Evolutionary conservation across 2,888 invertebrate genomes (phyloP).

Genomic region (Ochropleura plecta): DNA sequence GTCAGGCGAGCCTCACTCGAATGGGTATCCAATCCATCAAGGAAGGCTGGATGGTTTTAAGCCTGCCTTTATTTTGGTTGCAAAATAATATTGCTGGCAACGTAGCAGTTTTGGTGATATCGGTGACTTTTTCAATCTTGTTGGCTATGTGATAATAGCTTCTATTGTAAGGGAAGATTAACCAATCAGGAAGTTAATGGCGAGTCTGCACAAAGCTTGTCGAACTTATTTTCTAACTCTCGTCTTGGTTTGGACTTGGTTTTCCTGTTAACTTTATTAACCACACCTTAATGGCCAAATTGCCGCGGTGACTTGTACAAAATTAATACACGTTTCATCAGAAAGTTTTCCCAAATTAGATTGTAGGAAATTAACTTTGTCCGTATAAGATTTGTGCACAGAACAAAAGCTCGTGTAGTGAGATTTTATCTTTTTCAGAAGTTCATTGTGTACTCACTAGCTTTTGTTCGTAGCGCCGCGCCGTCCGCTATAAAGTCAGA

Average conservation of each 20-base stretch:
- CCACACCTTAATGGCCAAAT: background rate
- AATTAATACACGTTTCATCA: background rate
- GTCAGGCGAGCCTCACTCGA: conserved; percentile 33
- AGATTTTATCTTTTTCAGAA: no score
- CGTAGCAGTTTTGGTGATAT: background rate
- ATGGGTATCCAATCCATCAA: conserved; percentile 50
- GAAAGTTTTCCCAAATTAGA: conserved; percentile 1
- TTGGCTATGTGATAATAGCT: background rate
- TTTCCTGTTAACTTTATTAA: conserved; percentile 6
- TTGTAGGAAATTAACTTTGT: background rate
- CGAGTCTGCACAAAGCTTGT: background rate
- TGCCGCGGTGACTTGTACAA: background rate
- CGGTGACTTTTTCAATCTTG: background rate
- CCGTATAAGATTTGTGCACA: background rate
- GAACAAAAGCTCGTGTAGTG: background rate
- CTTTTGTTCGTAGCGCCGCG: no score
- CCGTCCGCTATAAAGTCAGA: no score
- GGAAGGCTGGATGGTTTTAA: conserved; percentile 22
- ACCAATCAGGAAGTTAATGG: conserved; percentile 5
- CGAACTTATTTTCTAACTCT: conserved; percentile 5
- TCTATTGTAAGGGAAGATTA: background rate
- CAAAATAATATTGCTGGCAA: conserved; percentile 24
- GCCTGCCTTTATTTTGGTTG: conserved; percentile 20
- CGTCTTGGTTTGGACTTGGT: background rate
- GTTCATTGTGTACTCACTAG: no score